These are phyloP conservation scores for crab-eating macaque (Macaca fascicularis) DNA, from an alignment of 2,113 vertebrate species.

Conservation along the genomic window DNA sequence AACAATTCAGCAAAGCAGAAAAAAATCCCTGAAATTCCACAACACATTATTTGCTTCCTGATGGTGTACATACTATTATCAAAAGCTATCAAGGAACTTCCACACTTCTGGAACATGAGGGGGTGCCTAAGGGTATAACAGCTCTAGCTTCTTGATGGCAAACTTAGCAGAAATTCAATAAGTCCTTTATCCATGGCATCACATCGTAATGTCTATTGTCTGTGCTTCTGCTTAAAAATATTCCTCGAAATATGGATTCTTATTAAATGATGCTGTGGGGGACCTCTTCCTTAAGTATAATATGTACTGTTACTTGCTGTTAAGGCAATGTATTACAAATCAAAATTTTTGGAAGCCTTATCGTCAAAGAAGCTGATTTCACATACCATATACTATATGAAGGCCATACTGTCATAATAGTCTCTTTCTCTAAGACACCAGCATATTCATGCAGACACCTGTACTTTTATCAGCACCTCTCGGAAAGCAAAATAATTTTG, in stretches of 20 bases:
- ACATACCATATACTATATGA: constrained; percentile 79
- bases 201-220: neutral
- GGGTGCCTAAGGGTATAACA: neutral
- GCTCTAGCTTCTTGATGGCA: neutral
- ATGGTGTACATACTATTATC: neutral
- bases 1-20: neutral
- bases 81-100: neutral
- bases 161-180: constrained; percentile 18
- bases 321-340: constrained; percentile 66
- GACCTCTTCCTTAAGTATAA: neutral
- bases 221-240: neutral
- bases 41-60: neutral
- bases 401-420: constrained; percentile 68
- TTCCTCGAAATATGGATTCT: neutral
- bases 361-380: constrained; percentile 76
- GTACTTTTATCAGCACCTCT: constrained; percentile 64
- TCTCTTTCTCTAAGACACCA: constrained; percentile 65
- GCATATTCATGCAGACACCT: constrained; percentile 67
- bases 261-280: neutral
- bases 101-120: neutral
- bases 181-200: neutral
- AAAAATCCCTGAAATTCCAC: neutral
- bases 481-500: constrained; percentile 67
- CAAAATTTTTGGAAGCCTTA: constrained; percentile 67
- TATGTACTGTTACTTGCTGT: constrained; percentile 59